Evolutionary conservation across 37 sponge, comb jelly and placozoan genomes (phyloP), one percentile per base, ranked within the genome.

Genomic region (Halisarca cf. caerulea): DNA sequence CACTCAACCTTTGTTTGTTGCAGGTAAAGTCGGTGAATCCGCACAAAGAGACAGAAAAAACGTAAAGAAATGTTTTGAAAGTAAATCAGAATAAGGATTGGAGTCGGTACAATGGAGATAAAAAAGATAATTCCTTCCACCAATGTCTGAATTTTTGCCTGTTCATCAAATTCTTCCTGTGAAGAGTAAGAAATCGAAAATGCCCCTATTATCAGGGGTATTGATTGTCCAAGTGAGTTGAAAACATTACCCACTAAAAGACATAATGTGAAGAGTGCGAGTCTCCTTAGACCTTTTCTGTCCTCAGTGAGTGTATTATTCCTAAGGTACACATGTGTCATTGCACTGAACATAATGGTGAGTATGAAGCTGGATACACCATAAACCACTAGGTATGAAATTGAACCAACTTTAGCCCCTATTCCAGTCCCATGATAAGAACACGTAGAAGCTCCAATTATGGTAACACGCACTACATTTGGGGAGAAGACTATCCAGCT

Each of bases 81-180:
- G 77, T 74, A 40, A 21, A 74, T 1, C 41, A 74, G 77, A n/a
- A 74, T 18, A 21, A 74, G 44, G 24, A 74, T 74, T 39, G 77
- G 77, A 74, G 43, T 74, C 0, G 77, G 44, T 25, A 74, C 24
- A n/a, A 74, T 18, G 0, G 77, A 74, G 9, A 74, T 3, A 17
- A 68, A 18, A 27, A 68, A 32, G 28, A 68, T 1, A 68, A 68
- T 11, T 47, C 51, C 51, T 47, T 47, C 51, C 11, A 11, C 11
- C 11, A 47, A 14, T 14, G 9, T 47, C 51, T 14, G 11, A 11
- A 47, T 47, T 11, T 11, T 6, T 14, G 9, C 11, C 51, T 47
- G 51, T 11, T 47, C 51, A 47, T 6, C 11, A 11, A 14, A 47
- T 6, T 47, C 51, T 47, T 47, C 9, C 51, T 47, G 51, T 47